A percentile compares a stretch with the other conserved stretches of the same genome.
Evolutionary conservation across 2,113 vertebrate genomes (phyloP).

Genomic region (Progne subis): DNA sequence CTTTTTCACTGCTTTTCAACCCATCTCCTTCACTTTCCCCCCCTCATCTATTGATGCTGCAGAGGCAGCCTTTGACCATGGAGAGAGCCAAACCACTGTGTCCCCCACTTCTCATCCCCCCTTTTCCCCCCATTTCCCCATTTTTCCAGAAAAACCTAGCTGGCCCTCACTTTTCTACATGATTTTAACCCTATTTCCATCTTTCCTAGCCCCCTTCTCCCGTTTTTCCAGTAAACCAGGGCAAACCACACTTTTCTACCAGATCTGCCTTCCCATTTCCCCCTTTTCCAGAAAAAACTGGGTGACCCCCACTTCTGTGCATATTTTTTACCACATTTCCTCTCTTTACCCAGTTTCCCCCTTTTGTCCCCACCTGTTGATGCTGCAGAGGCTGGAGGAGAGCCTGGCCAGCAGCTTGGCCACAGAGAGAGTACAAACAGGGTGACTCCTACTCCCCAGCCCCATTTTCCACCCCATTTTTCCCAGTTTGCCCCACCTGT

Average conservation of each 20-base stretch:
- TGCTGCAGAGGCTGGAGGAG: not conserved
- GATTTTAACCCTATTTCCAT: not conserved
- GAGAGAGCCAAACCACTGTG: not conserved
- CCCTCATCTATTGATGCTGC: not conserved
- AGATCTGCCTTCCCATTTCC: not conserved
- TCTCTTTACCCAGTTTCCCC: not conserved
- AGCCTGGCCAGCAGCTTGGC: not conserved
- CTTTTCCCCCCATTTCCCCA: not conserved
- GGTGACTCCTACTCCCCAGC: not conserved
- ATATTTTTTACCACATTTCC: not conserved
- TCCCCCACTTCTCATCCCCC: no score
- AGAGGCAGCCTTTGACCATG: not conserved
- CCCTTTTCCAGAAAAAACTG: not conserved
- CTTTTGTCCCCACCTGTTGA: not conserved
- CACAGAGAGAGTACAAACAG: not conserved
- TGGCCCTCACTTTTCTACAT: not conserved
- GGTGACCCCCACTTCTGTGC: no score
- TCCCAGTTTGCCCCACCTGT: slow-evolving; percentile 70
- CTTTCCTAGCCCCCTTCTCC: not conserved
- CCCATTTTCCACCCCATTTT: accelerated
- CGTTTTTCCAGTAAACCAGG: not conserved
- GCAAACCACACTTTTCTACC: not conserved
- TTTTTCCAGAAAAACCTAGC: accelerated
- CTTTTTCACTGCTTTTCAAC: not conserved
- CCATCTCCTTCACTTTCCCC: not conserved